Evolutionary conservation across 2,888 invertebrate species (phyloP).

Genomic region (Aphodius granarius): DNA sequence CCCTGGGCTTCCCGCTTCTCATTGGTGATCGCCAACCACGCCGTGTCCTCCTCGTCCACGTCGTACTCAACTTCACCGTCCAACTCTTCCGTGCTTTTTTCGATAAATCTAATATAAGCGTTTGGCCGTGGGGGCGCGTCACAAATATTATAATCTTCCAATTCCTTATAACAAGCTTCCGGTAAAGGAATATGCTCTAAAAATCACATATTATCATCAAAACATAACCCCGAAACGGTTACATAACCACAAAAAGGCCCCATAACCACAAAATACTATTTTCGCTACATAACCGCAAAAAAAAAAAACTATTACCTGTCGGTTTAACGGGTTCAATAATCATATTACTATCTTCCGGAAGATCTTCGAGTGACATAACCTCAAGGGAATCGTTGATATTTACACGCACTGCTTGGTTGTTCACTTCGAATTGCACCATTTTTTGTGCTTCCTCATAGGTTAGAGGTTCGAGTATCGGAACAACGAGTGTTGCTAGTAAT

Average conservation of each 20-base stretch:
- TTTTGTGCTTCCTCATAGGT: slow-evolving; percentile 84
- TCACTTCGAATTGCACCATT: slow-evolving; percentile 85
- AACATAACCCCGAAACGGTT: too few species aligned
- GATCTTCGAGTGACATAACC: slow-evolving; percentile 70
- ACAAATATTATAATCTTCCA: slow-evolving; percentile 77
- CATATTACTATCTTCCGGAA: slow-evolving; percentile 54
- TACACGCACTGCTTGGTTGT: slow-evolving; percentile 61
- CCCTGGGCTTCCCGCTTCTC: slow-evolving; percentile 74
- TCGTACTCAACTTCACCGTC: slow-evolving; percentile 95
- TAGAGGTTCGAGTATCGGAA: slow-evolving; percentile 69
- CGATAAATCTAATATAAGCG: slow-evolving; percentile 92
- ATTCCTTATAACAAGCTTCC: slow-evolving; percentile 68
- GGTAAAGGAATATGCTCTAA: slow-evolving; percentile 52
- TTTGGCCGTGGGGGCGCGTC: slow-evolving; percentile 84
- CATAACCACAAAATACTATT: too few species aligned
- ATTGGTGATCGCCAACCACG: slow-evolving; percentile 91
- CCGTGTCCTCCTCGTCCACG: slow-evolving; percentile 96
- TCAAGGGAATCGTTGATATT: slow-evolving; percentile 66
- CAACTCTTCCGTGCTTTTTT: slow-evolving; percentile 90
- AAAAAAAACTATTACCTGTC: slow-evolving; percentile 7
- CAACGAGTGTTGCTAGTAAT: slow-evolving; percentile 52
- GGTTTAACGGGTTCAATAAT: slow-evolving; percentile 52
- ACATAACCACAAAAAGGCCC: too few species aligned
- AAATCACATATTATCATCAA: neutral
- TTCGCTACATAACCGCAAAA: neutral